phyloP scores from a whole-genome alignment of 2,888 invertebrate genomes.

The Napeogenes inachia region DNA sequence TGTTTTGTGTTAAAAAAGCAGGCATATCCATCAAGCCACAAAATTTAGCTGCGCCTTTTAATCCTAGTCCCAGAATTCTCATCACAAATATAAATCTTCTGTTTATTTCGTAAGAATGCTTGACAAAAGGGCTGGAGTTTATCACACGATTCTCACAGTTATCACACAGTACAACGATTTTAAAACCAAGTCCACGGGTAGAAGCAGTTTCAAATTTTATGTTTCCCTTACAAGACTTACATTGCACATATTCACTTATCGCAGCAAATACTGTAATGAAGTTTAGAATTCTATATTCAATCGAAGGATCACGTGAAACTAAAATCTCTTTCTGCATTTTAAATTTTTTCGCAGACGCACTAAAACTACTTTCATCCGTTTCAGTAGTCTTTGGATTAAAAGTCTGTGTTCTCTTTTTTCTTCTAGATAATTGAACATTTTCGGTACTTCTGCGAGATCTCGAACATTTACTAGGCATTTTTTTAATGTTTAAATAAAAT shows the following conservation, averaged over 20 bases:
- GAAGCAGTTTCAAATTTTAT: conserved; percentile 8
- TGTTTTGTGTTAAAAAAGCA: too few relatives aligned
- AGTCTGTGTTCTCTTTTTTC: too few relatives aligned
- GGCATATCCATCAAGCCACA: too few relatives aligned
- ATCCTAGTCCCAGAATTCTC: conserved; percentile 7
- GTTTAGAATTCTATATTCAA: conserved; percentile 23
- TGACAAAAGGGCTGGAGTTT: conserved; percentile 13
- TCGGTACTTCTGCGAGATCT: too few relatives aligned
- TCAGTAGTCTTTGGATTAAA: too few relatives aligned
- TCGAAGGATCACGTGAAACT: background rate
- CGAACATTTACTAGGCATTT: too few relatives aligned
- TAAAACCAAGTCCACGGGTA: conserved; percentile 13
- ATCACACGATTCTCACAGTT: conserved; percentile 9
- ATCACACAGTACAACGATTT: conserved; percentile 11
- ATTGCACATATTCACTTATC: conserved; percentile 9
- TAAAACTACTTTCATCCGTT: too few relatives aligned
- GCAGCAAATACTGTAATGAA: conserved; percentile 11
- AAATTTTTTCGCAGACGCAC: too few relatives aligned
- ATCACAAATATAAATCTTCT: conserved; percentile 14
- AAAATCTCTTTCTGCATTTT: too few relatives aligned
- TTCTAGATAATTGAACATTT: too few relatives aligned
- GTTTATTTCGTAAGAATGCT: conserved; percentile 13
- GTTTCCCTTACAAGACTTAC: conserved; percentile 4
- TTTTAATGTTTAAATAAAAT: too few relatives aligned
- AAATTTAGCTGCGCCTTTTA: too few relatives aligned